These are phyloP conservation scores for Indri indri DNA, from an alignment of 2,113 vertebrate genomes.

Conservation along the genomic window DNA sequence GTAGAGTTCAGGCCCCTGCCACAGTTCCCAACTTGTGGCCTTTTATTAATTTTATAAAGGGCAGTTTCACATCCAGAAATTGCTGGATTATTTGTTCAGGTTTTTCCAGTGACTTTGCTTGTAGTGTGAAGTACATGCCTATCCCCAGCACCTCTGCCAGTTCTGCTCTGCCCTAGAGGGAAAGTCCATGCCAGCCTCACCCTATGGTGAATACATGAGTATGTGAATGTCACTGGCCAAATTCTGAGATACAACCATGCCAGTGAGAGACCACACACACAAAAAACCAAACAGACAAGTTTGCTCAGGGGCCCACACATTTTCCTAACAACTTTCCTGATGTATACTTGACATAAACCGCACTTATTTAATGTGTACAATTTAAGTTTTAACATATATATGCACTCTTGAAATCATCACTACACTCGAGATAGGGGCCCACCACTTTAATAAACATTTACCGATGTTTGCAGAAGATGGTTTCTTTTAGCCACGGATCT, in stretches of 20 bases:
- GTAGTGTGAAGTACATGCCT: not conserved
- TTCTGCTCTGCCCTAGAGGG: not conserved
- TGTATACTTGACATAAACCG: not conserved
- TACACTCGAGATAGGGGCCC: not conserved
- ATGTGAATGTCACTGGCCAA: not conserved
- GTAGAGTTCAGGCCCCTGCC: too few relatives aligned
- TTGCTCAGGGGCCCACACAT: not conserved
- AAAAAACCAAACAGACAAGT: not conserved
- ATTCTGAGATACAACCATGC: not conserved
- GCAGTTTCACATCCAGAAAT: not conserved
- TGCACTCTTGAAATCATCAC: not conserved
- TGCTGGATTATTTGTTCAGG: not conserved
- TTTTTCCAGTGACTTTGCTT: not conserved
- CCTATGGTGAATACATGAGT: not conserved
- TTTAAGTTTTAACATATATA: not conserved
- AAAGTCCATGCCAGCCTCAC: not conserved
- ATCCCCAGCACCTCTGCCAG: not conserved
- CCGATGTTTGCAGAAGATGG: not conserved
- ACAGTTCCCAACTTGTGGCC: too few relatives aligned
- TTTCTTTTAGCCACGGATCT: constrained; percentile 34
- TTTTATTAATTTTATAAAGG: too few relatives aligned
- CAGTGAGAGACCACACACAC: not conserved
- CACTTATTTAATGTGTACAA: not conserved
- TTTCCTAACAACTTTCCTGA: not conserved
- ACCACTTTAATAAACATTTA: not conserved